Base-by-base conservation (phyloP, 2,113 vertebrate species). In the Triplophysa dalaica region DNA sequence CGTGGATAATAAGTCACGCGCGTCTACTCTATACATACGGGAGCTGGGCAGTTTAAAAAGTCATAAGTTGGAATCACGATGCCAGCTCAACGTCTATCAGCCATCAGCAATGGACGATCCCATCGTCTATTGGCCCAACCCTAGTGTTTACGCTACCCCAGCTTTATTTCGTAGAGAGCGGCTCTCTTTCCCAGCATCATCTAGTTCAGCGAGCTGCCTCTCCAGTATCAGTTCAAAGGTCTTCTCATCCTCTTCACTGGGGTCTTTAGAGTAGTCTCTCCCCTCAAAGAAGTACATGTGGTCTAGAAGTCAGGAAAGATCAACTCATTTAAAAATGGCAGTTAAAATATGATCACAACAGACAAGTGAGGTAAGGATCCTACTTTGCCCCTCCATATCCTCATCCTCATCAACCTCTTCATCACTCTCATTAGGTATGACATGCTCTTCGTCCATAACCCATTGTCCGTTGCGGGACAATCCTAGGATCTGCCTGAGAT, bases 231-330 rank as follows among this genome's bases (percentile, higher is more conserved):
- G 85, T 33, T 93, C 88, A 82, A 97, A 97, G 24, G 89, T 90
- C 72, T 85, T 90, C 87, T 91, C 90, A 88, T 98, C 97, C 62
- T 94, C 94, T 56, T 87, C 83, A 89, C 93, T 96, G 45, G 94
- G 91, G 50, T 94, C 93, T 80, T 94, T 95, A 22, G 96, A 98
- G 84, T 98, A 98, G 88, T 98, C 96, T 87, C 89, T 95, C 26
- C 96, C 97, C 92, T 98, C 96, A 10, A 96, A 98, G 82, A 92
- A 88, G 11, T 98, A 98, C 93, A 98, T 97, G 77, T 97, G 95
- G 88, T 89, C 94, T 96, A 90, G 77, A 86, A 41, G 78, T 82
- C 0, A 54, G 10, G 29, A 83, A 64, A 77, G 10, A 21, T 43
- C 33, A 41, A 61, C 56, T 11, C 50, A 50, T 61, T 38, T 43